These are phyloP conservation scores for Formica aserva DNA, from an alignment of 2,888 invertebrate species.

Conservation along the genomic window DNA sequence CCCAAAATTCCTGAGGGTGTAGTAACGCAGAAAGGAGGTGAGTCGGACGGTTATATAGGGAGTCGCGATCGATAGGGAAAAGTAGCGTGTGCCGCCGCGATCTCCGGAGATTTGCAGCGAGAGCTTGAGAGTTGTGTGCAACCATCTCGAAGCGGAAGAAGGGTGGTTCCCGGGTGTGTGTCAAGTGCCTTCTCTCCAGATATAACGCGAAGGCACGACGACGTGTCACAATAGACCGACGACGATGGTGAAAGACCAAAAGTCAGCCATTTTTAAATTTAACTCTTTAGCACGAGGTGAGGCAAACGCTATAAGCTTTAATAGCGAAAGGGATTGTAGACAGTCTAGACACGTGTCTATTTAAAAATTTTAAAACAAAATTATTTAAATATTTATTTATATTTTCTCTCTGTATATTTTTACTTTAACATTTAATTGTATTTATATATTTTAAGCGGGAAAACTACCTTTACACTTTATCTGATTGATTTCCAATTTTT, in stretches of 20 bases:
- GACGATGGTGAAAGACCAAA: conserved; percentile 1
- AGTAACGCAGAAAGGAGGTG: conserved; percentile 53
- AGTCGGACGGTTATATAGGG: conserved; percentile 23
- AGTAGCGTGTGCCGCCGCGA: conserved; percentile 53
- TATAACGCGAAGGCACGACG: conserved; percentile 21
- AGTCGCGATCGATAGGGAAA: conserved; percentile 66
- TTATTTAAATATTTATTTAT: background rate
- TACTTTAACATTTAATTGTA: background rate
- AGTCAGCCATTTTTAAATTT: conserved; percentile 40
- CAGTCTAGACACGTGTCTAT: background rate
- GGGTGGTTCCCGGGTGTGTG: conserved; percentile 20
- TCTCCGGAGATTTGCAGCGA: conserved; percentile 62
- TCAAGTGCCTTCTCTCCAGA: conserved; percentile 21
- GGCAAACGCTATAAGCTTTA: background rate
- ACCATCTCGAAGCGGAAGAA: conserved; percentile 17
- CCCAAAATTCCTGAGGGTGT: conserved; percentile 62
- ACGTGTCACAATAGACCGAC: conserved; percentile 23
- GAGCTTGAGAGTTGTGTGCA: conserved; percentile 33
- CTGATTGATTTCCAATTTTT: background rate
- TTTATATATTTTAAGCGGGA: background rate
- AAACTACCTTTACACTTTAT: background rate
- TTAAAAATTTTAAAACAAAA: background rate
- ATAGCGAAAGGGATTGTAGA: background rate
- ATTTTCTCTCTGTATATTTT: background rate
- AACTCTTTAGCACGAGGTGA: background rate